Conservation (phyloP, 2,888 invertebrate genomes). For the Chalcis sispes region DNA sequence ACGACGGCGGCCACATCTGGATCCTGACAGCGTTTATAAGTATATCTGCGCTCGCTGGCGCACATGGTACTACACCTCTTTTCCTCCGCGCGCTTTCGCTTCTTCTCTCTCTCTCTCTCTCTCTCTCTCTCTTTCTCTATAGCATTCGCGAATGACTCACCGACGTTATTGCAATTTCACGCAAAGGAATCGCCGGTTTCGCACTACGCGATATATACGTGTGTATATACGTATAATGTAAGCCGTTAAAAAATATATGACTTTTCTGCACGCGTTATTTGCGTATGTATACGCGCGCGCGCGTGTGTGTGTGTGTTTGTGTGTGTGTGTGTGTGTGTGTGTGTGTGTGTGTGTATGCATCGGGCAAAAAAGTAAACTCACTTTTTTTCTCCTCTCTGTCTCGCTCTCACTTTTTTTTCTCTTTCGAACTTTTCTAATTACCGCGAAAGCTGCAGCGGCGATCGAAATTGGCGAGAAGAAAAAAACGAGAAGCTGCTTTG, state of each 20-base stretch:
- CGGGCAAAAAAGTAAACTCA: no score
- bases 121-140: no score
- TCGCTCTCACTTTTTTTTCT: not conserved
- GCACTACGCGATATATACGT: conserved; percentile 48
- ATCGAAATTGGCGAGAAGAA: not conserved
- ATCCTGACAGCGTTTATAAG: conserved; percentile 55
- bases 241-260: no score
- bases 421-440: conserved; percentile 56
- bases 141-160: conserved; percentile 54
- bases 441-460: not conserved
- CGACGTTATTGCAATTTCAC: conserved; percentile 56
- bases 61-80: conserved; percentile 59
- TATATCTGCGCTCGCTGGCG: conserved; percentile 58
- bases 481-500: not conserved
- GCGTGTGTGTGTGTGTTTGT: no score
- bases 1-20: conserved; percentile 59
- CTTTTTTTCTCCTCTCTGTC: no score
- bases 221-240: not conserved
- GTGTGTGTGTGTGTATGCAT: no score
- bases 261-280: not conserved
- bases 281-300: not conserved
- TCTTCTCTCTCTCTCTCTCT: no score
- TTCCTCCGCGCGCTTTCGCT: not conserved
- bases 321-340: no score
- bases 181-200: conserved; percentile 5